phyloP scores from a whole-genome alignment of 2,888 invertebrate genomes.

The Hirtodrosophila trivittata region DNA sequence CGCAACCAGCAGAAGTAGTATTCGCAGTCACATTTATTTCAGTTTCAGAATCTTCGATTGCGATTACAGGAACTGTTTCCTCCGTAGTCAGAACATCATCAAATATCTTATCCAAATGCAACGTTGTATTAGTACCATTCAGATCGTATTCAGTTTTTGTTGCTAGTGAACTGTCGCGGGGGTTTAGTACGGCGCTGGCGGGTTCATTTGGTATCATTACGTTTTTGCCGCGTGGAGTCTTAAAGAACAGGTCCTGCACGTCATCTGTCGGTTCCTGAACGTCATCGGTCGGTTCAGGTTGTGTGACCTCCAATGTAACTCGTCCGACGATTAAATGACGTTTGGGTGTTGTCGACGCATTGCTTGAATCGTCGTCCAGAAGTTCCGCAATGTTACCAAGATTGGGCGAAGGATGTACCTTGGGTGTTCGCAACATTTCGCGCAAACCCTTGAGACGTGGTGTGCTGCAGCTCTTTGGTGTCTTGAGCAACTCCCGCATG shows the following conservation, averaged over 20 bases:
- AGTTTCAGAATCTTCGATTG: constrained; percentile 32
- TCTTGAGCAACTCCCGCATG: constrained; percentile 68
- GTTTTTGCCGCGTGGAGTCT: constrained; percentile 80
- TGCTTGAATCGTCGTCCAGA: constrained; percentile 40
- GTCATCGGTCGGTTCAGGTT: constrained; percentile 29
- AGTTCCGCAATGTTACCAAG: constrained; percentile 65
- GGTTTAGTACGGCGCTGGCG: constrained; percentile 76
- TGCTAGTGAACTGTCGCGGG: constrained; percentile 51
- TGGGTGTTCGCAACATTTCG: constrained; percentile 72
- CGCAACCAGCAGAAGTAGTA: constrained; percentile 14
- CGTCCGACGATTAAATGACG: constrained; percentile 20
- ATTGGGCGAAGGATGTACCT: constrained; percentile 55
- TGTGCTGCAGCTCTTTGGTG: constrained; percentile 70
- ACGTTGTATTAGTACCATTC: constrained; percentile 60
- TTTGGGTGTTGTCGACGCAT: constrained; percentile 18
- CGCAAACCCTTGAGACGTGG: constrained; percentile 64
- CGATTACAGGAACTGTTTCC: constrained; percentile 15
- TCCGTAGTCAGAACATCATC: constrained; percentile 66
- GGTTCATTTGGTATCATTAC: constrained; percentile 80
- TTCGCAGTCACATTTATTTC: constrained; percentile 53
- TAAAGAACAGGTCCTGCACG: constrained; percentile 70
- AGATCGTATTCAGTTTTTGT: constrained; percentile 75
- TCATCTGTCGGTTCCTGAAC: constrained; percentile 42
- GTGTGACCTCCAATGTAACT: constrained; percentile 8
- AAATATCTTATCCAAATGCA: constrained; percentile 77